phyloP scores from a whole-genome alignment of 1,140 invertebrate species.

The Sarcophaga peregrina region DNA sequence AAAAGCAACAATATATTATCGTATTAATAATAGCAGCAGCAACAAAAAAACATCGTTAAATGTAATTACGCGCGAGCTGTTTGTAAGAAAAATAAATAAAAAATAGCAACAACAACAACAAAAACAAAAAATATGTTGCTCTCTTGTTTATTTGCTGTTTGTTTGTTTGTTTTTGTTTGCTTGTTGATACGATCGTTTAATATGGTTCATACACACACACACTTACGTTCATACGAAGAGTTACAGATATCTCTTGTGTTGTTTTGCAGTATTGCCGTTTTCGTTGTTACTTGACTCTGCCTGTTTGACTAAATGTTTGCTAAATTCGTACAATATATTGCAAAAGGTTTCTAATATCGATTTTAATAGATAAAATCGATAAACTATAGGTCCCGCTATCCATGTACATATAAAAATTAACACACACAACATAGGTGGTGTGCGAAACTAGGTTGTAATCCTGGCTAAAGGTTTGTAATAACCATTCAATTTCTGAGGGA shows the following conservation, averaged over 20 bases:
- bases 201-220: not conserved
- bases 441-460: no score
- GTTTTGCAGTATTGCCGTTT: conserved; percentile 11
- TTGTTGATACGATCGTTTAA: not conserved
- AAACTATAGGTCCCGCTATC: no score
- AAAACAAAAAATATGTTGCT: not conserved
- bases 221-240: no score
- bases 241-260: not conserved
- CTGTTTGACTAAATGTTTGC: conserved; percentile 1
- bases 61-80: conserved; percentile 38
- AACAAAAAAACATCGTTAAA: conserved; percentile 34
- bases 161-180: not conserved
- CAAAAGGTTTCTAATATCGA: no score
- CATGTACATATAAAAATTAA: no score
- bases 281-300: not conserved
- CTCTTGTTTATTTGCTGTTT: not conserved
- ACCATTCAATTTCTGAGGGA: no score
- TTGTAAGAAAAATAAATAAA: conserved; percentile 9
- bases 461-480: no score
- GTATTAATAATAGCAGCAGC: not conserved
- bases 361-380: no score
- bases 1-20: not conserved
- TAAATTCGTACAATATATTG: no score
- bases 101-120: not conserved
- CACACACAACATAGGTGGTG: no score